These are phyloP conservation scores for Ctenomys sociabilis DNA, from an alignment of 2,113 vertebrate genomes.

Conservation along the genomic window DNA sequence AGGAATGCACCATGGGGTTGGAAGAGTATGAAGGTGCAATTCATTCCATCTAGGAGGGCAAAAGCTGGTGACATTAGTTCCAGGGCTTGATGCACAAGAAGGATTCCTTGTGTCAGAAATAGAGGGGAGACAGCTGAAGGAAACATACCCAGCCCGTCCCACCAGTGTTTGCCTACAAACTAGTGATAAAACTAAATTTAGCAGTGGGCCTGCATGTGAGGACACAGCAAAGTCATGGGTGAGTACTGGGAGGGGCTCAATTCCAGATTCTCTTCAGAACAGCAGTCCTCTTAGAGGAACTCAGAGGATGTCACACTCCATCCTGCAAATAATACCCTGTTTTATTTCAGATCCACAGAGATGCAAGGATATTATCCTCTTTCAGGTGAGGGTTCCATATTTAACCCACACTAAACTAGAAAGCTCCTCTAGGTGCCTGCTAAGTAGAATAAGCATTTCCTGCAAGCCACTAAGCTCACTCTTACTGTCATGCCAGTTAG, in stretches of 20 bases:
- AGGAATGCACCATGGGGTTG: neutral
- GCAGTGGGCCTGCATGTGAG: neutral
- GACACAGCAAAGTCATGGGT: neutral
- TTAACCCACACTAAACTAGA: neutral
- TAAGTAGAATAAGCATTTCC: no score
- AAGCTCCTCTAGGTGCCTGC: neutral
- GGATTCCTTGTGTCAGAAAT: constrained; percentile 7
- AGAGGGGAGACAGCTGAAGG: neutral
- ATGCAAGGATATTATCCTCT: constrained; percentile 34
- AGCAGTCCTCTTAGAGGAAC: neutral
- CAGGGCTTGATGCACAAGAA: neutral
- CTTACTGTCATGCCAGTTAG: neutral
- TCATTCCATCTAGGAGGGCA: neutral
- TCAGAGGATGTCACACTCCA: neutral
- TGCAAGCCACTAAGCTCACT: neutral
- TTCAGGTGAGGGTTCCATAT: neutral
- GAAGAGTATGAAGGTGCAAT: neutral
- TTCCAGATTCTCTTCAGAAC: constrained; percentile 19
- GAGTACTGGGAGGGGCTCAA: neutral
- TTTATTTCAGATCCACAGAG: neutral
- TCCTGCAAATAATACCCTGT: neutral
- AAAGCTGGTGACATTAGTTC: neutral
- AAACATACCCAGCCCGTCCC: neutral
- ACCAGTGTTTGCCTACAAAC: neutral
- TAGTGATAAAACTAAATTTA: constrained; percentile 23